Evolutionary conservation across 1,140 invertebrate species (phyloP).

Genomic region (Bombus sibiricus): DNA sequence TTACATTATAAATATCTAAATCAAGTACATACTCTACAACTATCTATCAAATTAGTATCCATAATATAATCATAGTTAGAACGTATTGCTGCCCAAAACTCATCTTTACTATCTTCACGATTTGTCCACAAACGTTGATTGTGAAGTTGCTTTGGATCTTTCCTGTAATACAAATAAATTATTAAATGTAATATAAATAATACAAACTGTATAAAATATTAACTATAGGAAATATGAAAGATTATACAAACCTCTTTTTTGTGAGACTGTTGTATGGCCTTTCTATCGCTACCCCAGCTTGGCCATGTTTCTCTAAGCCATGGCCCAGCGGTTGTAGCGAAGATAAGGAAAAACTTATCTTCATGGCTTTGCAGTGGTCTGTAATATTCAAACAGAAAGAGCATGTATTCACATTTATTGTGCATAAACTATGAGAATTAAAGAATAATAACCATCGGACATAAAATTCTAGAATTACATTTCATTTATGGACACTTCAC

Average conservation of each 20-base stretch:
- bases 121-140: constrained; percentile 88
- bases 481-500: background rate
- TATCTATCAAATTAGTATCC: constrained; percentile 95
- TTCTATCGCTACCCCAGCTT: constrained; percentile 80
- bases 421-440: background rate
- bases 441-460: background rate
- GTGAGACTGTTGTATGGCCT: constrained; percentile 87
- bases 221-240: background rate
- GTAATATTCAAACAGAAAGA: constrained; percentile 37
- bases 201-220: constrained; percentile 5
- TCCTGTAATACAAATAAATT: constrained; percentile 71
- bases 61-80: constrained; percentile 96
- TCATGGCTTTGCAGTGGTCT: constrained; percentile 81
- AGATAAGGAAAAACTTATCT: constrained; percentile 83
- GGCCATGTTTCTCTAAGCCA: constrained; percentile 82
- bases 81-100: constrained; percentile 94
- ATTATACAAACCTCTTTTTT: constrained; percentile 83
- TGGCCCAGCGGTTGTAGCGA: constrained; percentile 83
- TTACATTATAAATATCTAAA: constrained; percentile 17
- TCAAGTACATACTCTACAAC: constrained; percentile 86
- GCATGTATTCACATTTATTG: background rate
- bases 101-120: constrained; percentile 88
- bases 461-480: background rate
- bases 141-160: constrained; percentile 85
- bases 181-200: background rate